A percentile compares a stretch with the other conserved stretches of the same genome.
Evolutionary conservation across 92 coral and sea anemone genomes (phyloP).

Genomic region (Pocillopora meandrina): DNA sequence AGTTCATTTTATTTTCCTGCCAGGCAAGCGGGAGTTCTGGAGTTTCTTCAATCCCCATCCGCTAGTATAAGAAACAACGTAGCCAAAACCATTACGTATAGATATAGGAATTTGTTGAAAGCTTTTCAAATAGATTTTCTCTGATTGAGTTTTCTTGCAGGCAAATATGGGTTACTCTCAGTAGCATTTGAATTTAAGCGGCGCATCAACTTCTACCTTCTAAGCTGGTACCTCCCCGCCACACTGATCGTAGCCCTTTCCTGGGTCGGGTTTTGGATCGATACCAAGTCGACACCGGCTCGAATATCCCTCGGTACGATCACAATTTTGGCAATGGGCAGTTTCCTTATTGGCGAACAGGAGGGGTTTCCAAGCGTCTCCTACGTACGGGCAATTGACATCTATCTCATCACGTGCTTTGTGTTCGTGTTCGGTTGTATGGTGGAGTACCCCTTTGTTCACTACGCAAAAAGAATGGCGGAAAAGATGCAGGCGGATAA

Average conservation of each 20-base stretch:
- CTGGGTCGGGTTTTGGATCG: conserved; percentile 88
- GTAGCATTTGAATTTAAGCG: conserved; percentile 67
- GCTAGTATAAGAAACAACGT: no score
- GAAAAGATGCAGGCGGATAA: neutral
- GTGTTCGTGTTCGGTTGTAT: conserved; percentile 78
- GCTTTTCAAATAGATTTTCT: neutral
- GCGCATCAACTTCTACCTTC: conserved; percentile 68
- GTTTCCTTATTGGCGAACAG: conserved; percentile 73
- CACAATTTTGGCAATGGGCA: conserved; percentile 79
- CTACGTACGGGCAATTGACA: conserved; percentile 77
- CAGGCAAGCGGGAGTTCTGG: no score
- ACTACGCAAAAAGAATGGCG: conserved; percentile 38
- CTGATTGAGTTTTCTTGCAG: conserved; percentile 21
- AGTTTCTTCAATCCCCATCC: no score
- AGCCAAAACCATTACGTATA: no score
- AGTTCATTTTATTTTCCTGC: no score
- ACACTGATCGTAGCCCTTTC: conserved; percentile 74
- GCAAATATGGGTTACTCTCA: conserved; percentile 57
- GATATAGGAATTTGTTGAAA: neutral
- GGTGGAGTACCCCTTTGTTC: conserved; percentile 81
- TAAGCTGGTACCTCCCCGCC: conserved; percentile 78
- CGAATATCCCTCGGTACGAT: conserved; percentile 82
- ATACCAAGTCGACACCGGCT: conserved; percentile 78
- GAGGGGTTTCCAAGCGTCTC: conserved; percentile 80
- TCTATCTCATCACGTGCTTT: conserved; percentile 74